Base-by-base conservation (phyloP, 2,797 vertebrate species). In the Oryzias dopingdopingensis region DNA sequence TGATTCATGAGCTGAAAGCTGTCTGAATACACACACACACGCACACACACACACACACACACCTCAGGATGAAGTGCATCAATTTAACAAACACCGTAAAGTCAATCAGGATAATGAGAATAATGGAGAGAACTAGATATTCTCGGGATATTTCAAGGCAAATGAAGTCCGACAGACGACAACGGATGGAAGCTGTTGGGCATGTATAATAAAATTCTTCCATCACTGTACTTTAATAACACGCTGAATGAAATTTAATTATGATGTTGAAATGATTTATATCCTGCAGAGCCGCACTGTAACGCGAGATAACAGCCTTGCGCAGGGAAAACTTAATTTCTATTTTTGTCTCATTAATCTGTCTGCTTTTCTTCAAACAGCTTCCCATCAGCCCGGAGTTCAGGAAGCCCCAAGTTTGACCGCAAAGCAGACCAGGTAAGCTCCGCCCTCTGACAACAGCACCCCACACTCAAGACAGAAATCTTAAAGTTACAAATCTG, bases 171-270 rank as follows among this genome's bases (percentile, higher is more conserved):
- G 23, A 44, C 41, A 37, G 32, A 37, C 10, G 10, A 37, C 32
- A 37, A 26, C 13, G 6, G 6, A n/a, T 41, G 42, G 16, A 55
- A 55, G n/a, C 41, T 22, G 15, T 42, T 24, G 18, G 63, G 65
- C 60, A 45, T 15, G 29, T 48, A 65, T 71, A 58, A 76, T 62
- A 59, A 68, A 76, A 72, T 10, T 51, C 61, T 51, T 55, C 42
- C 49, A 1, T 65, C 57, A 20, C 40, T 49, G 29, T 52, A 54
- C 74, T 74, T 80, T 76, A 72, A 80, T 74, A 67, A 72, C 42
- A 48, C 22, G 29, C 48, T 20, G n/a, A 41, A 50, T 59, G 52
- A 70, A 74, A 70, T 72, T 56, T 70, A 72, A 77, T 76, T 47
- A 72, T 37, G 52, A 52, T 5, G 24, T 46, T 56, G 20, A 52